phyloP scores from a whole-genome alignment of 2,888 invertebrate species.

The Phytoseiulus persimilis region DNA sequence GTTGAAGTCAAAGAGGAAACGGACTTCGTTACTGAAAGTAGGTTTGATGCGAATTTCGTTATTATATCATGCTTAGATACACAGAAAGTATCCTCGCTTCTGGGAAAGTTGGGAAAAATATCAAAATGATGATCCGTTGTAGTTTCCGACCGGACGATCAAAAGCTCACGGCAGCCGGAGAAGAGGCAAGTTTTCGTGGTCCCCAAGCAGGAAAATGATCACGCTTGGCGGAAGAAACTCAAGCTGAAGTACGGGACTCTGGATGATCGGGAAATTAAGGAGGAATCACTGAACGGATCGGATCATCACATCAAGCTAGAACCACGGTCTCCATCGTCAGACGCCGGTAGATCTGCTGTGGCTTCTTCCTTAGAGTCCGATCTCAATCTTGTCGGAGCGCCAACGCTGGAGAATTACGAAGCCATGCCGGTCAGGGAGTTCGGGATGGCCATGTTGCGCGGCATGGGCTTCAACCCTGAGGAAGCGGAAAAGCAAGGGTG shows the following conservation, averaged over 20 bases:
- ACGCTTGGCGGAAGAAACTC: conserved; percentile 40
- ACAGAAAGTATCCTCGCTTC: conserved; percentile 41
- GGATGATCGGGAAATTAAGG: neutral
- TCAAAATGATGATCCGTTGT: conserved; percentile 8
- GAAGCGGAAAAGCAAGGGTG: conserved; percentile 60
- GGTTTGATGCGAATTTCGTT: conserved; percentile 11
- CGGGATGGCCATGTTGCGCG: conserved; percentile 85
- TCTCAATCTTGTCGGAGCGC: neutral
- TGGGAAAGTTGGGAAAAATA: neutral
- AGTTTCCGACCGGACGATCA: conserved; percentile 39
- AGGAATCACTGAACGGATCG: neutral
- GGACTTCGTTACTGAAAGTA: conserved; percentile 45
- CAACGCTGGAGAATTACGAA: conserved; percentile 63
- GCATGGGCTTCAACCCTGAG: conserved; percentile 66
- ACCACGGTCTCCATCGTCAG: neutral
- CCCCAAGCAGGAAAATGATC: conserved; percentile 51
- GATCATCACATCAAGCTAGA: neutral
- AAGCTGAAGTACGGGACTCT: neutral
- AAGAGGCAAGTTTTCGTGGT: conserved; percentile 49
- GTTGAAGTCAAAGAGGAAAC: conserved; percentile 44
- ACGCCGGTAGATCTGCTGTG: conserved; percentile 16
- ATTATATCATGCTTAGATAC: conserved; percentile 41
- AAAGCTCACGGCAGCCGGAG: conserved; percentile 18
- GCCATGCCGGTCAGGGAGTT: conserved; percentile 65
- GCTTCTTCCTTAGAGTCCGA: neutral